Base-by-base conservation (phyloP, 2,888 invertebrate species). In the Ischnus inquisitorius region DNA sequence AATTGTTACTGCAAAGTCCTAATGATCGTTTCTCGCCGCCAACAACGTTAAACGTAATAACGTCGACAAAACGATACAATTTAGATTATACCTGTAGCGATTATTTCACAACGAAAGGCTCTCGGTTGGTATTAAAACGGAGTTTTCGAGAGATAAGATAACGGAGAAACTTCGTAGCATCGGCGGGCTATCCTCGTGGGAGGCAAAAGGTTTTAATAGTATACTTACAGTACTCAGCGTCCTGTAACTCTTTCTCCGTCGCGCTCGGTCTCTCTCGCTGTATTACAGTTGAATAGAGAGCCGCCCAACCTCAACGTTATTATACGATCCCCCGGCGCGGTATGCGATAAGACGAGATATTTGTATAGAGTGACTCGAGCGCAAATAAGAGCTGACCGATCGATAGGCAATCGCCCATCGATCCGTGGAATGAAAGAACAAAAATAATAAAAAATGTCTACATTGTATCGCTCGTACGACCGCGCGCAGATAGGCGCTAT, bases 321-420 rank as follows among this genome's bases (percentile, higher is more conserved):
- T 48, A 48, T 41, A 71, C 48, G 46, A 60, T 19, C 57, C 39
- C 41, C 60, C 28, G 64, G 60, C 39, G 25, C 69, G 74, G 43
- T 62, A 65, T 19, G 71, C 69, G 83, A 79, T 79, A 79, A 79
- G 76, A 77, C 48, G 28, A 72, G 60, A 72, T 79, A 83, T 83
- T 83, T 62, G 83, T 76, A 76, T 67, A 48, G 19, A 77, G 46
- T 64, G 62, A 74, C 46, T 48, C 60, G 19, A 60, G 76, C 34
- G 72, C 67, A 80, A 84, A 80, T 80, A 74, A 68, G 67, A 77
- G 68, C 72, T 71, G 76, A 62, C 67, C 77, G 80, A 80, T 80
- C 79, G 80, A 84, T 84, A 77, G 72, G 46, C 77, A 74, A 77
- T 81, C 78, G 81, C 2, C 34, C 57, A 65, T 25, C 57, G 81